Evolutionary conservation across 2,113 vertebrate genomes (phyloP).

Genomic region (Andinoacara biseriatus): DNA sequence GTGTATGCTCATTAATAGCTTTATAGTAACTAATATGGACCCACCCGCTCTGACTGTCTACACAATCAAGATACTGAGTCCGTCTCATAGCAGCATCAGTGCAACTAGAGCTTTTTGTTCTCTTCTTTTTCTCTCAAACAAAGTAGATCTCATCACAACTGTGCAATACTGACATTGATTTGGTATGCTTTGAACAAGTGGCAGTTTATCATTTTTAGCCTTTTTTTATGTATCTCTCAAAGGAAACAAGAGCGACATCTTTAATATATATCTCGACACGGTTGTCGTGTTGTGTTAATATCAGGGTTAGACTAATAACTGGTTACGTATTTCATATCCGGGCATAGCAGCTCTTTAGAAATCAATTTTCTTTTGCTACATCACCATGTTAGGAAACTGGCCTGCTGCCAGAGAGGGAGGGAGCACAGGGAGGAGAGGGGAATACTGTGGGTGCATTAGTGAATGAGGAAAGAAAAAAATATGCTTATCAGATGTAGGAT

Average conservation of each 20-base stretch:
- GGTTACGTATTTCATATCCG: constrained; percentile 68
- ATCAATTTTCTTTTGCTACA: constrained; percentile 76
- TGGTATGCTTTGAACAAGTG: constrained; percentile 36
- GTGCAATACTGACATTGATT: constrained; percentile 30
- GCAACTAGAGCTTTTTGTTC: constrained; percentile 3
- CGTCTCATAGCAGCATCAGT: constrained; percentile 23
- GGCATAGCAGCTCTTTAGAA: constrained; percentile 67
- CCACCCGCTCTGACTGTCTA: constrained; percentile 13
- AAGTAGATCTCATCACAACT: constrained; percentile 42
- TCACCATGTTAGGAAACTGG: constrained; percentile 63
- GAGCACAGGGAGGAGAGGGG: constrained; percentile 10
- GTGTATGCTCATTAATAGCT: constrained; percentile 55
- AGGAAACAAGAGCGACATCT: constrained; percentile 43
- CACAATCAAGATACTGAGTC: constrained; percentile 35
- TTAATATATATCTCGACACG: constrained; percentile 64
- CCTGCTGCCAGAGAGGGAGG: constrained; percentile 56
- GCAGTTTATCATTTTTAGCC: constrained; percentile 28
- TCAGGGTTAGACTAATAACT: constrained; percentile 62
- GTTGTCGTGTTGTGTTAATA: constrained; percentile 67
- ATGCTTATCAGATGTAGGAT: constrained; percentile 32
- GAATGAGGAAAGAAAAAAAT: constrained; percentile 23
- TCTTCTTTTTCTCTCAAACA: constrained; percentile 14
- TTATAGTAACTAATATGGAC: constrained; percentile 48
- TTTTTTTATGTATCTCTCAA: constrained; percentile 21
- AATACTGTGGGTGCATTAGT: constrained; percentile 49